phyloP scores from a whole-genome alignment of 2,888 invertebrate genomes.

The Cephus pulcher region DNA sequence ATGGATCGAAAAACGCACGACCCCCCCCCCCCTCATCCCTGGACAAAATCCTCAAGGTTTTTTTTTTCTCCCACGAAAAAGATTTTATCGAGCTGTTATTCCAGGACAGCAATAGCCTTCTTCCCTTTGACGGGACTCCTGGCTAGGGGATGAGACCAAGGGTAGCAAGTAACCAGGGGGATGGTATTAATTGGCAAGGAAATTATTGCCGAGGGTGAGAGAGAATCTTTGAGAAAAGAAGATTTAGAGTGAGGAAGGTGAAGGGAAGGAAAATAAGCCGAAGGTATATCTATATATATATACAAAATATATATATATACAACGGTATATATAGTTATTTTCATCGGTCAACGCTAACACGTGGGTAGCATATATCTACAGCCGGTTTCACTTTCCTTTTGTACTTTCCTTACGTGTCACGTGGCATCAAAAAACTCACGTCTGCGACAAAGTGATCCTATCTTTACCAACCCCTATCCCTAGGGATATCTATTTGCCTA shows the following conservation, averaged over 20 bases:
- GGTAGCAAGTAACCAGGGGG: background rate
- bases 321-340: background rate
- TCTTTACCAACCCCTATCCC: background rate
- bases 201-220: background rate
- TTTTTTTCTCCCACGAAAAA: background rate
- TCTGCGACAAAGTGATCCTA: background rate
- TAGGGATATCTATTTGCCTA: background rate
- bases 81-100: background rate
- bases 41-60: background rate
- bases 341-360: background rate
- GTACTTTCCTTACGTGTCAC: background rate
- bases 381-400: background rate
- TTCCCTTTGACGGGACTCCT: background rate
- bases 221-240: background rate
- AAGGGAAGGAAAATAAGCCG: background rate
- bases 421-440: background rate
- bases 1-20: background rate
- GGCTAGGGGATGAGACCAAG: background rate
- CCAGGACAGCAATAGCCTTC: background rate
- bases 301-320: no score
- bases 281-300: background rate
- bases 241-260: background rate
- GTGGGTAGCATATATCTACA: background rate
- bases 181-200: background rate
- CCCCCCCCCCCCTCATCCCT: rapidly evolving